Base-by-base conservation (phyloP, 2,888 invertebrate genomes). In the Phalangium opilio region DNA sequence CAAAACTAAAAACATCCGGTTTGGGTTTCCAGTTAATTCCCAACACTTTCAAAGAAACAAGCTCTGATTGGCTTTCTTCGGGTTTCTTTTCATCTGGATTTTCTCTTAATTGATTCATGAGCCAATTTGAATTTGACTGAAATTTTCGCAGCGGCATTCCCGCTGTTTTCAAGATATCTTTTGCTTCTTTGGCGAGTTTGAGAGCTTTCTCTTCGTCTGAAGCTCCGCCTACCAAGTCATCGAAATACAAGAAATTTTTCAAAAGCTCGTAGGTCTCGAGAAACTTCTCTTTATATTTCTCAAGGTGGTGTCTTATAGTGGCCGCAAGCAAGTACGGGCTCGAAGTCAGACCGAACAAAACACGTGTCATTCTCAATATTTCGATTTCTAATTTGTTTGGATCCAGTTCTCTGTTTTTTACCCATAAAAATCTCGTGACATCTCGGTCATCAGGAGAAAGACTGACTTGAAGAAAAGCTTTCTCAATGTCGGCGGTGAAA, bases 401-500 rank as follows among this genome's bases (percentile, higher is more conserved):
- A 7, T 27, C 27, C 27, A 27, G 4, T 7, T 27, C 8, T 7
- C 21, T 33, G 3, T 34, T n/a, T n/a, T 41, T 34, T 17, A 39
- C 14, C 42, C 45, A 48, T 20, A 48, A 42, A 44, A 50, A 50
- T 35, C 43, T 40, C 19, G 45, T 43, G 8, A 40, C 41, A 19
- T 44, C 41, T n/a, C 43, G 3, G 11, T 45, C 48, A 36, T 48
- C 45, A 12, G 42, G 17, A 11, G 39, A 34, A 2, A 49, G 32
- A 2, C 18, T 45, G 32, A 49, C 20, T 35, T 49, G 42, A 19
- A 43, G 35, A 43, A 48, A 51, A 7, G 48, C 44, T 14, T 52
- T 21, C n/a, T 50, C 42, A 14, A 48, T 46, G 34, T 51, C 48
- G 18, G 40, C 44, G n/a, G 20, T 46, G 38, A 51, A 41, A 7